Base-by-base conservation (phyloP, 2,888 invertebrate species). In the Pachymerium ferrugineum region DNA sequence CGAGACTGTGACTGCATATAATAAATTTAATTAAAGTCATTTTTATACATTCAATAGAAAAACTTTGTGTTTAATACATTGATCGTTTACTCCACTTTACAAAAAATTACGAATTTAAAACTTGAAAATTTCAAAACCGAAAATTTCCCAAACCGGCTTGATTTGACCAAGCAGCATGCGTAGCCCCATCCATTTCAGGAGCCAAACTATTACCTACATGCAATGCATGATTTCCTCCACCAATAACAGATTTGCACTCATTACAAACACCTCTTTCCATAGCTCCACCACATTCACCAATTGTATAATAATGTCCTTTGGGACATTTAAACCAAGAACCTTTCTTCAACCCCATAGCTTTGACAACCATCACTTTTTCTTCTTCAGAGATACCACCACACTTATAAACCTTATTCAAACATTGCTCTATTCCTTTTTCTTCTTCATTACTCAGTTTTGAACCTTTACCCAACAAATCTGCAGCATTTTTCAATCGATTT, bases 361-460 rank as follows among this genome's bases (percentile, higher is more conserved):
- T 78, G 0, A 88, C 84, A 70, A 90, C 86, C 82, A 86, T 79
- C 22, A 80, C 78, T 42, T 85, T 82, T 79, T 89, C 88, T 8
- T 78, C 76, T 1, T 84, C 82, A 0, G 82, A 80, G 28, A 86
- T 77, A n/a, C 75, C 78, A 1, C 76, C 78, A 29, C 70, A 4
- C 14, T 5, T 8, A 54, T 8, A 14, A n/a, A 8, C 16, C 22
- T n/a, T 22, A n/a, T 8, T 19, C 16, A 14, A 5, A 22, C 8
- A 5, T 54, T 54, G 6, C 22, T 8, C 22, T 10, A 19, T 22
- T n/a, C 22, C 22, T 54, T 6, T 14, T 22, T 54, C 54, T 54
- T 6, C 16, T n/a, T n/a, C 16, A 54, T 5, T n/a, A n/a, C n/a
- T 54, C 54, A 54, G 54, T 8, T 54, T 54, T n/a, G 16, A 54